These are phyloP conservation scores for Panorpa germanica DNA, from an alignment of 2,888 invertebrate species.

Conservation along the genomic window DNA sequence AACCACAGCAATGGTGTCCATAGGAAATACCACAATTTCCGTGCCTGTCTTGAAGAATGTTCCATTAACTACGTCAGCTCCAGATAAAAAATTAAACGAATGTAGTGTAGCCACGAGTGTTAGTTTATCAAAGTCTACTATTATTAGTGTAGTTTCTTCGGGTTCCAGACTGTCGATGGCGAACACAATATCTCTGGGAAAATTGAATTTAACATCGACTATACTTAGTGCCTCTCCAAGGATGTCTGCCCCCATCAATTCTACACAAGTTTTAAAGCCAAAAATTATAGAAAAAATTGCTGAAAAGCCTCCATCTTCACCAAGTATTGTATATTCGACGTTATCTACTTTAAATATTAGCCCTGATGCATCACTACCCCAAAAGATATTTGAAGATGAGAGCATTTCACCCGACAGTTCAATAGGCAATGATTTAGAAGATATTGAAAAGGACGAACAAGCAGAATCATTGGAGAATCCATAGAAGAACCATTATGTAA, in stretches of 20 bases:
- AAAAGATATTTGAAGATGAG: slow-evolving; percentile 48
- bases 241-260: slow-evolving; percentile 26
- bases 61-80: slow-evolving; percentile 16
- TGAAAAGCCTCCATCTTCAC: slow-evolving; percentile 27
- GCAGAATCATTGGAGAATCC: slow-evolving; percentile 20
- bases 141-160: slow-evolving; percentile 30
- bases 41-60: slow-evolving; percentile 20
- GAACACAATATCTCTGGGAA: slow-evolving; percentile 24
- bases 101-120: slow-evolving; percentile 25
- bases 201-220: slow-evolving; percentile 24
- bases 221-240: slow-evolving; percentile 20
- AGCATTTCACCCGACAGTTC: slow-evolving; percentile 37
- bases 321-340: slow-evolving; percentile 30
- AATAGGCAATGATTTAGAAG: slow-evolving; percentile 22
- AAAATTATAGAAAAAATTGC: slow-evolving; percentile 29
- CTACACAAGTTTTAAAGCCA: slow-evolving; percentile 30
- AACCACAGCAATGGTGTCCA: slow-evolving; percentile 30
- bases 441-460: slow-evolving; percentile 6
- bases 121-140: slow-evolving; percentile 26
- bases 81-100: too few relatives aligned
- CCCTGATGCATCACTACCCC: slow-evolving; percentile 38
- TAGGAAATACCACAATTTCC: slow-evolving; percentile 24
- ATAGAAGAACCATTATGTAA: slow-evolving; percentile 24
- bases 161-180: slow-evolving; percentile 22
- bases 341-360: slow-evolving; percentile 31